phyloP scores from a whole-genome alignment of 2,113 vertebrate species.

The Laticauda colubrina region DNA sequence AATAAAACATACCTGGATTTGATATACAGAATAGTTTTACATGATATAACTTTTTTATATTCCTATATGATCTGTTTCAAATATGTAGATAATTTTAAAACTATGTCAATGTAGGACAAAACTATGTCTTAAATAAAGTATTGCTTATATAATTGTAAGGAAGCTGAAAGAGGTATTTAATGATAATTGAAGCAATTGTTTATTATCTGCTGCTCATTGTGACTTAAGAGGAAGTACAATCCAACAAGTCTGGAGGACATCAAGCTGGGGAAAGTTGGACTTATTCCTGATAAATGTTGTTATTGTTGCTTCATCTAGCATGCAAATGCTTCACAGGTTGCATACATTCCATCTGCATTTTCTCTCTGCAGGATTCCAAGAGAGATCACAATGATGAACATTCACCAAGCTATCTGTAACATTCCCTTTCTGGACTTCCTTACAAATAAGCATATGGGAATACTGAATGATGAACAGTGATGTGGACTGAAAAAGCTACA shows the following conservation, averaged over 20 bases:
- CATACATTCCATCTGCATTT: constrained; percentile 49
- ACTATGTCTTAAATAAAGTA: neutral
- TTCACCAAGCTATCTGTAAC: constrained; percentile 91
- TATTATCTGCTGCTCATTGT: neutral
- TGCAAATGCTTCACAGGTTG: neutral
- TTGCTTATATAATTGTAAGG: neutral
- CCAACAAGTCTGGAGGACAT: neutral
- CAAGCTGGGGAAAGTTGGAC: neutral
- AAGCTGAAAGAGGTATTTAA: neutral
- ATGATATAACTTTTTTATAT: neutral
- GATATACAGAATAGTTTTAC: neutral
- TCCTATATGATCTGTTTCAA: neutral
- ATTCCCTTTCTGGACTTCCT: constrained; percentile 95
- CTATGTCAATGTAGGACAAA: neutral
- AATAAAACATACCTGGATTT: neutral
- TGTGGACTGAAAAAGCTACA: constrained; percentile 39
- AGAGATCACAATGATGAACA: constrained; percentile 91
- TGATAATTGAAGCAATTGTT: neutral
- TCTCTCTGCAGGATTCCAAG: constrained; percentile 80
- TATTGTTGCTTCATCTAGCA: neutral
- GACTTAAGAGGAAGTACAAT: neutral
- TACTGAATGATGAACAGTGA: constrained; percentile 74
- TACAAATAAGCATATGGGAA: constrained; percentile 93
- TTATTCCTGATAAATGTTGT: neutral
- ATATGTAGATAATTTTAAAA: neutral